These are phyloP conservation scores for Pseudopleuronectes americanus DNA, from an alignment of 2,797 vertebrate species.

Conservation along the genomic window DNA sequence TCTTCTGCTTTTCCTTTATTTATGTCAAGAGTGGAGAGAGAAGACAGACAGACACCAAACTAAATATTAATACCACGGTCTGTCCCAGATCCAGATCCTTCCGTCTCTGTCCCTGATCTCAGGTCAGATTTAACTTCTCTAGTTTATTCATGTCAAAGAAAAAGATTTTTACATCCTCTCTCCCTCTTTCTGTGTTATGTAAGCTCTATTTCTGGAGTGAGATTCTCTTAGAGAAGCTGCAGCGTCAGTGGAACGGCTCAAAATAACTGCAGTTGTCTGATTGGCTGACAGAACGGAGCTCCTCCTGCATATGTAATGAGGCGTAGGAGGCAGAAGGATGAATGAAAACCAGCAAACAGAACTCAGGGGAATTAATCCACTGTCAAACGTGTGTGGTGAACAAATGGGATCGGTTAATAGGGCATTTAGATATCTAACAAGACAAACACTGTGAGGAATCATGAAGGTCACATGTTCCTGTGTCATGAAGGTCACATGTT, in stretches of 20 bases:
- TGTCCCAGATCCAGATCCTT: constrained; percentile 25
- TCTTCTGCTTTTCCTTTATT: constrained; percentile 31
- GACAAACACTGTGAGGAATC: no score
- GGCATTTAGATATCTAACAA: no score
- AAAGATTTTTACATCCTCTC: constrained; percentile 1
- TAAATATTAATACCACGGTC: constrained; percentile 34
- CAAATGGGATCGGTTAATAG: not conserved
- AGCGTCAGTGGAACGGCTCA: constrained; percentile 62
- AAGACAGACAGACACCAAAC: not conserved
- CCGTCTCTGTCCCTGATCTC: constrained; percentile 22
- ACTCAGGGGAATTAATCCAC: not conserved
- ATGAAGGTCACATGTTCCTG: no score
- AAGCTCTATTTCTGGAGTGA: constrained; percentile 53
- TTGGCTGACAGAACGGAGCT: constrained; percentile 33
- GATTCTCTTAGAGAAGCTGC: constrained; percentile 40
- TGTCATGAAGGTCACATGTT: no score
- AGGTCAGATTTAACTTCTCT: constrained; percentile 34
- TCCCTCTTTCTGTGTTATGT: constrained; percentile 25
- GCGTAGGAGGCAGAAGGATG: constrained; percentile 8
- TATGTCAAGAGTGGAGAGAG: constrained; percentile 11
- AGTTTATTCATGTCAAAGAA: constrained; percentile 39
- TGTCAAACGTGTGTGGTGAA: no score
- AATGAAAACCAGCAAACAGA: constrained; percentile 24
- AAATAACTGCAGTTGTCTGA: constrained; percentile 46
- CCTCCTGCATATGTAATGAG: constrained; percentile 45